Evolutionary conservation across 2,113 vertebrate species (phyloP).

Genomic region (Plestiodon gilberti): DNA sequence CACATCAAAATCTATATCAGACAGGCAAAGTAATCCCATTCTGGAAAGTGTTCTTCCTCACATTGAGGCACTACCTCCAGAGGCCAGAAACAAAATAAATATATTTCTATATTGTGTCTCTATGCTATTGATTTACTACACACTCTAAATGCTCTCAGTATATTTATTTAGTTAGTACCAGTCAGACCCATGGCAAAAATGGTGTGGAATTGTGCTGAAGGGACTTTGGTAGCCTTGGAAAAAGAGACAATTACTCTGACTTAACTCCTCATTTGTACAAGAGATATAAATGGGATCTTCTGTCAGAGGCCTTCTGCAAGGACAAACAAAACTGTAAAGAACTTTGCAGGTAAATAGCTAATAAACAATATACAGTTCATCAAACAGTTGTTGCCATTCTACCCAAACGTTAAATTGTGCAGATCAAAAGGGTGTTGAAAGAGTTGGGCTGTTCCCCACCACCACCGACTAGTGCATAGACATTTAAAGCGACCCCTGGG

Average conservation of each 20-base stretch:
- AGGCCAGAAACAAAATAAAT: background rate
- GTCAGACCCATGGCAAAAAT: background rate
- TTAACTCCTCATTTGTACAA: no score
- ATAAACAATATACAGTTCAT: background rate
- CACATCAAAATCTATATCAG: no score
- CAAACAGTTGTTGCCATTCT: no score
- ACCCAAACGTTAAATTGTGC: no score
- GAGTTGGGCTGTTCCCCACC: no score
- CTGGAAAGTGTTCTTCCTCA: no score
- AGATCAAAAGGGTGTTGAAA: no score
- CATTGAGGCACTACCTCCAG: no score
- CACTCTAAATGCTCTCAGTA: background rate
- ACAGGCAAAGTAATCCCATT: no score
- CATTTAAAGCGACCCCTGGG: no score
- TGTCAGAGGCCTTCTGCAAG: background rate
- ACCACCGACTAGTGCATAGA: no score
- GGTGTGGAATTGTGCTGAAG: background rate
- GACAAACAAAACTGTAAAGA: background rate
- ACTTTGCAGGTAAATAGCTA: background rate
- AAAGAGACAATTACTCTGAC: background rate
- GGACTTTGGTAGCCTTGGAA: background rate
- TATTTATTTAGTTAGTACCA: background rate
- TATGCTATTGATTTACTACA: background rate
- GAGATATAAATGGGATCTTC: no score
- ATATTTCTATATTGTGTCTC: background rate